Evolutionary conservation across 2,888 invertebrate genomes (phyloP).

Genomic region (Leptopilina drosophilae): DNA sequence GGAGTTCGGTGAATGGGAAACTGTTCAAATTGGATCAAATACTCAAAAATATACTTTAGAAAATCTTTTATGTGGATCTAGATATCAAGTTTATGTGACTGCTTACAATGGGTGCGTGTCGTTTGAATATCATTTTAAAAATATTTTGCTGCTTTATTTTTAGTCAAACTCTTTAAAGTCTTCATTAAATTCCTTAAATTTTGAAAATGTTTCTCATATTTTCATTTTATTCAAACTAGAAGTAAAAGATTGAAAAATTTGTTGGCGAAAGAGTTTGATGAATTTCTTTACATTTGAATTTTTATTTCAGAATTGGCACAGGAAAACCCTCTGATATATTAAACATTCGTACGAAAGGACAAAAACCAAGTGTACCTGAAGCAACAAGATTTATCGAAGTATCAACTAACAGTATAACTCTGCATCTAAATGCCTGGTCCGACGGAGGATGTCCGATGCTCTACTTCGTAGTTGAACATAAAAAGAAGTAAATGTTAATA

Average conservation of each 20-base stretch:
- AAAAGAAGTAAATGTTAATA: constrained; percentile 85
- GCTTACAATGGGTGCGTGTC: constrained; percentile 90
- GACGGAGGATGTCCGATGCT: constrained; percentile 97
- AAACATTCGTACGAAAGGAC: constrained; percentile 93
- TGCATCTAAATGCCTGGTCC: constrained; percentile 95
- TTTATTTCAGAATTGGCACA: constrained; percentile 86
- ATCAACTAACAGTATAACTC: constrained; percentile 93
- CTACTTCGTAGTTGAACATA: constrained; percentile 96
- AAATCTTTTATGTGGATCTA: constrained; percentile 93
- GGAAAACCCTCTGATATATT: constrained; percentile 93
- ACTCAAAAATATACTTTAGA: constrained; percentile 91
- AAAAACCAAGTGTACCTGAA: constrained; percentile 94
- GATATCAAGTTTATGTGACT: constrained; percentile 95
- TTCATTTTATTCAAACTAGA: too few species aligned
- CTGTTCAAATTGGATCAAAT: constrained; percentile 87
- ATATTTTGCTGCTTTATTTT: too few species aligned
- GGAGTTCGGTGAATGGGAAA: constrained; percentile 96
- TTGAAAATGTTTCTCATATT: too few species aligned
- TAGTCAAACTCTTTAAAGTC: too few species aligned
- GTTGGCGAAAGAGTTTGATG: too few species aligned
- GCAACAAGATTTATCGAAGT: constrained; percentile 94
- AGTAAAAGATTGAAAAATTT: too few species aligned
- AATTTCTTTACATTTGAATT: constrained; percentile 7
- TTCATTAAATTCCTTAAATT: too few species aligned
- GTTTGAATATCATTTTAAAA: too few species aligned